Evolutionary conservation across 2,888 invertebrate genomes (phyloP), one percentile per base, ranked within the genome.

Genomic region (Eledona agricola): DNA sequence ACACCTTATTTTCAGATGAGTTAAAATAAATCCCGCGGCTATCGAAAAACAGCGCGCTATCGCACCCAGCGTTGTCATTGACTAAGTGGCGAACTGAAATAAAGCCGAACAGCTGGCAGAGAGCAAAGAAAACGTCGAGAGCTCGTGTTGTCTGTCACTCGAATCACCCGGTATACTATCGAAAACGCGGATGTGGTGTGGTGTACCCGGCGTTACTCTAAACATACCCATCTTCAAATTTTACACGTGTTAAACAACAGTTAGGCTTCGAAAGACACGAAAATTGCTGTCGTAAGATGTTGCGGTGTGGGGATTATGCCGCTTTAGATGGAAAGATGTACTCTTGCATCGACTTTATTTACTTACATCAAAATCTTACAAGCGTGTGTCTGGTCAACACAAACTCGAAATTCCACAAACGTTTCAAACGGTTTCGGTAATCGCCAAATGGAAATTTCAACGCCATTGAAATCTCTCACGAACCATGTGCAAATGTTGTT

Each of bases 61-160:
- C 72, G 66, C 66, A 57, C 49, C 52, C 53, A 54, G 59, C 37
- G 55, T 58, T 72, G 73, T 70, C 73, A 70, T 59, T 73, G 73
- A 73, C 70, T 71, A 72, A 73, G 73, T 72, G 70, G 67, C 60
- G 61, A 65, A 69, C 71, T 68, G 70, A 72, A 73, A 73, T 72
- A 72, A 72, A 72, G 70, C 61, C 63, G 63, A 65, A 67, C 72
- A 72, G 71, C 72, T 71, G 72, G n/a, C 64, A 45, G 46, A 52
- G 58, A 32, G 31, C 40, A 17, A 43, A 55, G 55, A 50, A n/a
- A 56, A 42, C 54, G 47, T 26, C 34, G 49, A n/a, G n/a, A 49
- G 59, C 65, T 64, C 66, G 68, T 70, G 70, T 70, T 66, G 62
- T 59, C 60, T 69, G 71, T 71, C 70, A 67, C 60, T 66, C 60